Base-by-base conservation (phyloP, 1,140 invertebrate genomes). In the Rhizoglyphus robini region DNA sequence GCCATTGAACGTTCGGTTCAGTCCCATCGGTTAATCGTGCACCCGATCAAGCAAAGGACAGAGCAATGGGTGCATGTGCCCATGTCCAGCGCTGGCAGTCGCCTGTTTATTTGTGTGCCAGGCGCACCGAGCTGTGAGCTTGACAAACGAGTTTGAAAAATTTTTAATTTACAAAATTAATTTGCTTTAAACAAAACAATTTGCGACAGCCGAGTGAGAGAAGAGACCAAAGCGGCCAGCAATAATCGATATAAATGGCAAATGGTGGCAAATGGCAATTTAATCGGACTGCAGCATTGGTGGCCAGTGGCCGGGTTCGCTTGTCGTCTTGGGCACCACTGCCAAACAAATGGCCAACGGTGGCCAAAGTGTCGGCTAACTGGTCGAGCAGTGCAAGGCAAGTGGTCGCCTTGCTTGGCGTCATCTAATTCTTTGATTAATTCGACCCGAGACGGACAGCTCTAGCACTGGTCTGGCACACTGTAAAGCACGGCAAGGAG, bases 141-240 rank as follows among this genome's bases (percentile, higher is more conserved):
- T 54, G 51, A 54, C 51, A 54, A 54, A 54, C 51, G 51, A 54
- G 51, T 54, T 54, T 18, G 20, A 54, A 20, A 54, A 25, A 54
- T 8, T 54, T 54, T 54, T 54, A 54, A 54, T 54, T 54, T 54
- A 54, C 51, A 54, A 54, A 54, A 54, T 54, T 54, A 54, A 54
- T 54, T 54, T 54, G 8, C 8, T 54, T 54, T 54, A 54, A 54
- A 54, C 51, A 54, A 54, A 54, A 54, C 51, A 54, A 54, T 32
- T 27, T 25, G 51, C 51, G 51, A 54, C 51, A 54, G 51, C 51
- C 23, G 51, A 54, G 20, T 8, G 51, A 32, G 23, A 54, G 23
- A 54, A 25, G 31, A 54, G 8, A 54, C 51, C 23, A 20, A 54
- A 54, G 31, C 36, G 18, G 36, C 36, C 36, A 41, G 51, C 51